Evolutionary conservation across 2,113 vertebrate species (phyloP).

Genomic region (Amazona vittata): DNA sequence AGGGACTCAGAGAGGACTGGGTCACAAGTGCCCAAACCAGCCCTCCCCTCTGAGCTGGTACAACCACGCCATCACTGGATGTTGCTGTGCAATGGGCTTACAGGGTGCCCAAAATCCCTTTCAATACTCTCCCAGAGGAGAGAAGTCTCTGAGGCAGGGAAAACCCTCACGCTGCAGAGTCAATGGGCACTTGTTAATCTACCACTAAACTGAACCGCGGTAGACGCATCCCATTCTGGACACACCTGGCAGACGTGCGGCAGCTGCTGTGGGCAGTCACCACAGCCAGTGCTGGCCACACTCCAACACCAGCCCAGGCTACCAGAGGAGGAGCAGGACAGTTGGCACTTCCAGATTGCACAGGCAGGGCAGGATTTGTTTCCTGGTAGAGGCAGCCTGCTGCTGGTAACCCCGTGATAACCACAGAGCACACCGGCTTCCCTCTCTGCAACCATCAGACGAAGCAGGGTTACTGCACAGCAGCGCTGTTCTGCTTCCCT

Average conservation of each 20-base stretch:
- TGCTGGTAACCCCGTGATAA: not conserved
- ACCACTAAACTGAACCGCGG: not conserved
- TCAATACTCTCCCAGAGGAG: not conserved
- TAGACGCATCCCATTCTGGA: not conserved
- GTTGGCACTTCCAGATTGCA: not conserved
- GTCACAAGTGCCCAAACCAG: not conserved
- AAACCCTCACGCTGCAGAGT: not conserved
- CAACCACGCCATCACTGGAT: not conserved
- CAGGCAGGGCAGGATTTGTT: not conserved
- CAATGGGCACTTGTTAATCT: not conserved
- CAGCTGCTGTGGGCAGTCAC: not conserved
- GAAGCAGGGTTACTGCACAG: not conserved
- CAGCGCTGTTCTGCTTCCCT: not conserved
- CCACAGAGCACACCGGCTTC: rapidly evolving
- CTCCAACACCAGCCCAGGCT: not conserved
- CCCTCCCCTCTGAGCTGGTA: not conserved
- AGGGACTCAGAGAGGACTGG: not conserved
- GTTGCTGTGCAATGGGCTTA: not conserved
- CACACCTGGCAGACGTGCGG: not conserved
- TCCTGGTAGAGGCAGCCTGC: not conserved
- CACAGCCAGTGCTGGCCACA: not conserved
- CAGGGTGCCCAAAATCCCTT: not conserved
- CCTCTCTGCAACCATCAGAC: not conserved
- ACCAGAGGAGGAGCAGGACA: not conserved
- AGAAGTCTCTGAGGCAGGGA: not conserved